A percentile compares a stretch with the other conserved stretches of the same genome.
Evolutionary conservation across 2,888 invertebrate species (phyloP).

Genomic region (Orthosia gothica): DNA sequence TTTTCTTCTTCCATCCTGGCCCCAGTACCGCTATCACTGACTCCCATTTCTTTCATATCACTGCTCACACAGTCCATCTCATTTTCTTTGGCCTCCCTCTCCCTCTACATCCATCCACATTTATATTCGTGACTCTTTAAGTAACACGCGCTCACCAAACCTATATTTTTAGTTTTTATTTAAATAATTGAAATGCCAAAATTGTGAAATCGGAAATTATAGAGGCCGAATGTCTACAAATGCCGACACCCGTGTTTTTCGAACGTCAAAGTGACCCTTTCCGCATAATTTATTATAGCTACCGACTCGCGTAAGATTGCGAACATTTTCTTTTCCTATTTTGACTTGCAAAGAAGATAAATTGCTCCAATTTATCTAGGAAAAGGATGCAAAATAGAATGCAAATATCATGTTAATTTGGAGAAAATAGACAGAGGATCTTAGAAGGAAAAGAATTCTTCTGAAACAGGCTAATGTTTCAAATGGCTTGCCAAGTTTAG

Average conservation of each 20-base stretch:
- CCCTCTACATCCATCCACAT: no score
- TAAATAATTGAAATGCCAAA: constrained; percentile 11
- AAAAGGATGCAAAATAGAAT: constrained; percentile 45
- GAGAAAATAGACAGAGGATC: constrained; percentile 6
- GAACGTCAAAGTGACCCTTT: constrained; percentile 51
- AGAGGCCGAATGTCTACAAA: constrained; percentile 20
- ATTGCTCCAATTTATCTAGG: constrained; percentile 43
- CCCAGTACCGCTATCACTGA: no score
- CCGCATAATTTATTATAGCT: constrained; percentile 52
- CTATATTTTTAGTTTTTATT: no score
- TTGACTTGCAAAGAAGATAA: constrained; percentile 59
- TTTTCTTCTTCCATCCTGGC: no score
- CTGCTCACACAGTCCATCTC: no score
- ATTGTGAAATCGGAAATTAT: not conserved
- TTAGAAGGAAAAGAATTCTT: not conserved
- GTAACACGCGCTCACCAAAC: not conserved
- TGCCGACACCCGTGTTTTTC: constrained; percentile 25
- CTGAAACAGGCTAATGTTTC: not conserved
- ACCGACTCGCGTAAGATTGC: constrained; percentile 39
- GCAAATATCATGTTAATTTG: constrained; percentile 50
- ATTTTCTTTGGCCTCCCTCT: no score
- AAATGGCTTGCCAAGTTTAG: not conserved
- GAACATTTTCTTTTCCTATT: constrained; percentile 45
- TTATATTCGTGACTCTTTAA: no score
- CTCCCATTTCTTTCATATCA: no score